These are phyloP conservation scores for Monoplex corrugatus DNA, from an alignment of 2,888 invertebrate genomes.

Conservation along the genomic window DNA sequence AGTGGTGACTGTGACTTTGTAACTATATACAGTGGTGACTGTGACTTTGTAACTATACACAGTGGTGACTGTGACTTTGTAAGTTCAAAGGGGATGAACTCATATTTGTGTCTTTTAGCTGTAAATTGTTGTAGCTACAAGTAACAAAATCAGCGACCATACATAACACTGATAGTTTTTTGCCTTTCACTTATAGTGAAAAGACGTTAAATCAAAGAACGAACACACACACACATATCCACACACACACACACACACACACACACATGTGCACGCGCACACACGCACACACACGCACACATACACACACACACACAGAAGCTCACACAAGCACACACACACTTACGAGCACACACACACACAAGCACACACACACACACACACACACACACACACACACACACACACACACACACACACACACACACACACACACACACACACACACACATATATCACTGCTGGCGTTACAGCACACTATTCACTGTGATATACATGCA, in stretches of 20 bases:
- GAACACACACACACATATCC: not conserved
- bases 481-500: not conserved
- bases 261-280: not conserved
- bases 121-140: too few species aligned
- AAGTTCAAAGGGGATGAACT: too few species aligned
- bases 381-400: slow-evolving; percentile 13
- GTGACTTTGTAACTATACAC: too few species aligned
- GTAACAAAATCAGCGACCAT: too few species aligned
- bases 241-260: not conserved
- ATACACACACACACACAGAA: too few species aligned
- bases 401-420: not conserved
- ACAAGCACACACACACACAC: not conserved
- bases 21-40: too few species aligned
- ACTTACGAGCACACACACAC: not conserved
- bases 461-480: not conserved
- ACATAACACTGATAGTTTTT: too few species aligned
- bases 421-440: slow-evolving; percentile 1
- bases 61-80: too few species aligned
- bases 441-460: not conserved
- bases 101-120: too few species aligned
- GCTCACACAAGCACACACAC: not conserved
- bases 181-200: too few species aligned
- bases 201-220: too few species aligned
- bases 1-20: too few species aligned
- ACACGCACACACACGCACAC: not conserved